phyloP scores from a whole-genome alignment of 2,113 vertebrate species.

The Corydoras sp. region DNA sequence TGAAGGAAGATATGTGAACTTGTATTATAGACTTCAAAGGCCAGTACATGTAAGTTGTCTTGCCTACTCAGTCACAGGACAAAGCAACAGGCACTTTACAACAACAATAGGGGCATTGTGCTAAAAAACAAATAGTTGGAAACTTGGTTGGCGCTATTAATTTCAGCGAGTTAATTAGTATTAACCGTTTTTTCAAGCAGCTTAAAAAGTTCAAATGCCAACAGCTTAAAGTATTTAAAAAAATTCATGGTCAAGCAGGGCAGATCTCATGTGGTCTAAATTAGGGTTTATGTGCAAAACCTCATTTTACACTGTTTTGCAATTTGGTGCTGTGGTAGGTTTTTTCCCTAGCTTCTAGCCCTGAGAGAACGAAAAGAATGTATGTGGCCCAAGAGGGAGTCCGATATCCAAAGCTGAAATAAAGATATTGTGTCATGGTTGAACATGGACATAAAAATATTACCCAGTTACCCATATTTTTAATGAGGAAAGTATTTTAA shows the following conservation, averaged over 20 bases:
- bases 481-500: no score
- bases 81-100: conserved; percentile 6
- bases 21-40: conserved; percentile 19
- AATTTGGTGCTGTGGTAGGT: no score
- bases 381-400: no score
- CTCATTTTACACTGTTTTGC: no score
- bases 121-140: conserved; percentile 36
- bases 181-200: conserved; percentile 35
- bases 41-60: neutral
- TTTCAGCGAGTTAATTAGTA: conserved; percentile 27
- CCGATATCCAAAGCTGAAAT: no score
- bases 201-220: conserved; percentile 4
- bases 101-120: conserved; percentile 44
- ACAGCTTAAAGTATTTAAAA: conserved; percentile 47
- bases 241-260: conserved; percentile 35
- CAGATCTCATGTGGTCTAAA: conserved; percentile 36
- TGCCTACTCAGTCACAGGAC: conserved; percentile 14
- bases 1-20: neutral
- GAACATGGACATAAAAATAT: no score
- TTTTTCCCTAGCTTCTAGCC: no score
- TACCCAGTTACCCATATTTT: no score
- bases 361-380: no score
- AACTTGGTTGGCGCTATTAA: conserved; percentile 32
- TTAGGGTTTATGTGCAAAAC: conserved; percentile 23
- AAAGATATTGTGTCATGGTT: no score